Evolutionary conservation across 2,888 invertebrate genomes (phyloP), one percentile per base, ranked within the genome.

Genomic region (Doris montereyensis): DNA sequence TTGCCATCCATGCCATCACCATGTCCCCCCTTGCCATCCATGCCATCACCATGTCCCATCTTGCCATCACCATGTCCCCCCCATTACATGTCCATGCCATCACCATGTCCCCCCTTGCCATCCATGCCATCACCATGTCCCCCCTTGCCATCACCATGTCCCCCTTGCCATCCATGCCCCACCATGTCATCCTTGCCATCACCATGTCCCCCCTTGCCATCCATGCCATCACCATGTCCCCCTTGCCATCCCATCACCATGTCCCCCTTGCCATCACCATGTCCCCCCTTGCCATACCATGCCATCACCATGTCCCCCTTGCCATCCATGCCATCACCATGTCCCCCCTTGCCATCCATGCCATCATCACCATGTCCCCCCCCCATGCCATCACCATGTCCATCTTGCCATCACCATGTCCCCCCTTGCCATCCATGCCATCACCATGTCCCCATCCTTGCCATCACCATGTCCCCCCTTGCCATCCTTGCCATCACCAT

Each of bases 191-290:
- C 4, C 28, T 28, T 28, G 3, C 28, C 13, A 17, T 28, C 28
- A 2, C 28, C 28, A 17, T 28, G 17, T 28, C 28, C 67, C 28
- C 4, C 28, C 67, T 28, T 28, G 17, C 24, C 28, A 17, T 28
- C 5, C 28, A 17, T 28, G 3, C 28, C 28, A 17, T 4, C 8
- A 17, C 28, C 24, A 17, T 28, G 17, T 21, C 28, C 67, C 28
- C 17, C 28, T 28, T 28, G 24, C 28, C 67, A 17, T 5, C 28
- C 67, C 28, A 2, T 28, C 67, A 17, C 4, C 28, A 26, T 41
- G 32, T 41, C 35, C 71, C 35, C 71, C 35, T 41, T 71, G 35
- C 35, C 71, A 35, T 41, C 35, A 34, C 35, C 71, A 26, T 35
- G 26, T 41, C 35, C 35, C 35, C 71, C 35, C n/a, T n/a, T n/a